phyloP scores from a whole-genome alignment of 2,888 invertebrate species.

The Ophion ventricosus region DNA sequence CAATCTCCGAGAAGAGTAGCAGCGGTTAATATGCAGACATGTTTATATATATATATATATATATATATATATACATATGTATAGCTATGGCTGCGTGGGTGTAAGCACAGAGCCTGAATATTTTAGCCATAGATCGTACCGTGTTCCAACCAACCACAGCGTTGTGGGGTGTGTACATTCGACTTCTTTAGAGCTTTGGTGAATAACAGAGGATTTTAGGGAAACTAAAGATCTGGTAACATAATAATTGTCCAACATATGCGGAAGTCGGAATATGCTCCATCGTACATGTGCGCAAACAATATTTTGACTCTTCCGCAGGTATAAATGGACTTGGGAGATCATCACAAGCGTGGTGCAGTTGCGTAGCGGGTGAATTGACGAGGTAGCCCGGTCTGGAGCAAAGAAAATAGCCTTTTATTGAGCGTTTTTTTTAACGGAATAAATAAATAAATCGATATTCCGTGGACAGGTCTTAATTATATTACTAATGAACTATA shows the following conservation, averaged over 20 bases:
- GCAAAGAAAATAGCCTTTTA: too few relatives aligned
- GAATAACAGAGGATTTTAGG: neutral
- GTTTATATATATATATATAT: neutral
- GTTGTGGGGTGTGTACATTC: neutral
- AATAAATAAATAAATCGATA: too few relatives aligned
- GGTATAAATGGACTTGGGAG: slow-evolving; percentile 21
- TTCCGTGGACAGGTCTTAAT: too few relatives aligned
- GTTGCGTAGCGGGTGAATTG: too few relatives aligned
- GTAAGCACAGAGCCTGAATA: neutral
- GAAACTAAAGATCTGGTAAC: neutral
- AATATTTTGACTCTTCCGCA: slow-evolving; percentile 42
- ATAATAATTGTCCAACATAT: slow-evolving; percentile 26
- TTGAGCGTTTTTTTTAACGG: too few relatives aligned
- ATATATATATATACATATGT: too few relatives aligned
- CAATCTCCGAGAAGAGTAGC: slow-evolving; percentile 40
- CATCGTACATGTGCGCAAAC: slow-evolving; percentile 17
- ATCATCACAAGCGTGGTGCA: neutral
- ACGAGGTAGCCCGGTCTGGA: too few relatives aligned
- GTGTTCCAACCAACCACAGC: neutral
- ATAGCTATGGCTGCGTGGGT: too few relatives aligned
- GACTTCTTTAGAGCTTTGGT: neutral
- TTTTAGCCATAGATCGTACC: neutral
- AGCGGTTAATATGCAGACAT: slow-evolving; percentile 26
- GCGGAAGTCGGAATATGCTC: slow-evolving; percentile 37
- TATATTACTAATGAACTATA: too few relatives aligned